Conservation (phyloP, 2,797 vertebrate species). For the Bradypodion pumilum region DNA sequence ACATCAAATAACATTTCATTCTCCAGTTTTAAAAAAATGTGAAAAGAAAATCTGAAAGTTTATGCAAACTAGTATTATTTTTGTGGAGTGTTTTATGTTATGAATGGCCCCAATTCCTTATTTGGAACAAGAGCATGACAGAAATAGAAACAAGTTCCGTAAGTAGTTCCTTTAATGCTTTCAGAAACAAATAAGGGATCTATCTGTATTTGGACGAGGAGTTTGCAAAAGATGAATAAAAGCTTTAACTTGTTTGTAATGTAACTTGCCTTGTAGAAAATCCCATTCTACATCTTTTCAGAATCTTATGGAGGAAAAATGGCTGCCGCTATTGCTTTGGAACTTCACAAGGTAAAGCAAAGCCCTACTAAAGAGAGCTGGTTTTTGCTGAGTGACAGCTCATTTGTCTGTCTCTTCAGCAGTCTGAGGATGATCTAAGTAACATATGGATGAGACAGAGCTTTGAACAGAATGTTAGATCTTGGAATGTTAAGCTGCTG, state of each 20-base stretch:
- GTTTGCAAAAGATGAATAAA: not conserved
- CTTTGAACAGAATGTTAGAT: too few species aligned
- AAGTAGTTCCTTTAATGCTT: not conserved
- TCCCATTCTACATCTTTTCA: conserved; percentile 96
- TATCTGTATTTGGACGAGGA: too few species aligned
- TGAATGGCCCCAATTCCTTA: not conserved
- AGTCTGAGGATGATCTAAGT: not conserved
- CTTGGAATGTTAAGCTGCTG: too few species aligned
- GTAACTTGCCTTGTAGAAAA: conserved; percentile 71
- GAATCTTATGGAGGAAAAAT: conserved; percentile 98
- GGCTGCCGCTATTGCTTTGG: conserved; percentile 88
- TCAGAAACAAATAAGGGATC: not conserved
- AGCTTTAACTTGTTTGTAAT: fast-evolving
- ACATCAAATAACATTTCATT: not conserved
- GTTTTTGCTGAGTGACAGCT: not conserved
- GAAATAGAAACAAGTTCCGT: not conserved
- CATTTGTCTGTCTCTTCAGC: not conserved
- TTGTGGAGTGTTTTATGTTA: not conserved
- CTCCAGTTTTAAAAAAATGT: not conserved
- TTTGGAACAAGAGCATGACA: not conserved
- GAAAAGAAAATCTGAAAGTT: not conserved
- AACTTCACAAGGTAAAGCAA: conserved; percentile 82
- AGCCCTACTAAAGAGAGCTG: not conserved
- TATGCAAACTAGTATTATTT: not conserved
- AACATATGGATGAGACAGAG: too few species aligned